Percentiles rank a stretch among this genome's conserved stretches.
Conservation (phyloP, 2,113 vertebrate species). For the Ranitomeya imitator region DNA sequence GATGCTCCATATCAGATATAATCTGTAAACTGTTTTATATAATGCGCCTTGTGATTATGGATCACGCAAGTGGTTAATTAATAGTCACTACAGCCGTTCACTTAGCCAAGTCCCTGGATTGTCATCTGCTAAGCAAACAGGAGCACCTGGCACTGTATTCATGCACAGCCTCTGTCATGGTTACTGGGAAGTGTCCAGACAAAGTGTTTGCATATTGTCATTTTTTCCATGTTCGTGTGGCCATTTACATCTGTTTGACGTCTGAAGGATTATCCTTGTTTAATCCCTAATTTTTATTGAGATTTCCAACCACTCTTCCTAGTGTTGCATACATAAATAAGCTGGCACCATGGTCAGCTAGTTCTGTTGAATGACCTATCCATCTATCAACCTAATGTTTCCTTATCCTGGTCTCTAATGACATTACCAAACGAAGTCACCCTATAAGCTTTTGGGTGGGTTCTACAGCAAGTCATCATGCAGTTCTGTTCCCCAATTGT, state of each 20-base stretch:
- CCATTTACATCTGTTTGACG: background rate
- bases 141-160: slow-evolving; percentile 25
- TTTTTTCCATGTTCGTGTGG: slow-evolving; percentile 24
- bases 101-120: background rate
- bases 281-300: background rate
- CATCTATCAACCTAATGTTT: no score
- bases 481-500: no score
- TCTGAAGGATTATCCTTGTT: background rate
- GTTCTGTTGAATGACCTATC: no score
- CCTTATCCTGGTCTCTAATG: no score
- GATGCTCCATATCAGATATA: background rate
- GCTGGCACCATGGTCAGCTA: background rate
- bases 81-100: background rate
- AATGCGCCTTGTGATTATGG: background rate
- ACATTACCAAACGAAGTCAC: no score
- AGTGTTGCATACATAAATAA: background rate
- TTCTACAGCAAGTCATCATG: no score
- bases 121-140: slow-evolving; percentile 37
- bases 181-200: slow-evolving; percentile 48
- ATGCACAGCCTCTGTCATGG: slow-evolving; percentile 6
- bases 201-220: slow-evolving; percentile 37
- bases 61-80: background rate
- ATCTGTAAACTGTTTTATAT: background rate
- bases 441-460: no score
- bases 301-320: background rate